Evolutionary conservation across 2,113 vertebrate species (phyloP).

Genomic region (Eubucco bourcierii): DNA sequence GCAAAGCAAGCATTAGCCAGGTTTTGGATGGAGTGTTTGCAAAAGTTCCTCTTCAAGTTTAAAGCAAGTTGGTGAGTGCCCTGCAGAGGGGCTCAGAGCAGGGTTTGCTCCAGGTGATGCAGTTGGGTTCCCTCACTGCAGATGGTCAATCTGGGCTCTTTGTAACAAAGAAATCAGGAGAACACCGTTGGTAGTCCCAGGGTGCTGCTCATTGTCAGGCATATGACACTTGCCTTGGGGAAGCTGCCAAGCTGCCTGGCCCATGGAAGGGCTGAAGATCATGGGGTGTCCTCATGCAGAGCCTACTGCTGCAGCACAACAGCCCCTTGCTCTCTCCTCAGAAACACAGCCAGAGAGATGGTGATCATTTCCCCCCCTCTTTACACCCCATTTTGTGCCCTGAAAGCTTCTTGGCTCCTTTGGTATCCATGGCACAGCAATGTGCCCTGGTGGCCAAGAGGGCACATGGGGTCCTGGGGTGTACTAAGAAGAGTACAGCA

Average conservation of each 20-base stretch:
- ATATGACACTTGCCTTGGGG: background rate
- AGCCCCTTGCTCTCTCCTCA: background rate
- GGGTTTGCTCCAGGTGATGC: background rate
- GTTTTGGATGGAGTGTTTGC: background rate
- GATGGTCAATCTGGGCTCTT: background rate
- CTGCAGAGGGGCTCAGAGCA: background rate
- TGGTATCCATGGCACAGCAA: too few relatives aligned
- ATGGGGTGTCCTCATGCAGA: fast-evolving
- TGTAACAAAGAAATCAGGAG: background rate
- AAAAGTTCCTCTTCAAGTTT: background rate
- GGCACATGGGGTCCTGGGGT: too few relatives aligned
- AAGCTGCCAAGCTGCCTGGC: background rate
- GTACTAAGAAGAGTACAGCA: too few relatives aligned
- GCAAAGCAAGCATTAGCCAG: background rate
- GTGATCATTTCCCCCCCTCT: background rate
- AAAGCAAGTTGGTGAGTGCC: background rate
- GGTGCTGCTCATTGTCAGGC: fast-evolving
- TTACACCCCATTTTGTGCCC: background rate
- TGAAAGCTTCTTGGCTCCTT: background rate
- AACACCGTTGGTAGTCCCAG: background rate
- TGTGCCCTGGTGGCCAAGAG: too few relatives aligned
- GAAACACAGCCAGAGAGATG: background rate
- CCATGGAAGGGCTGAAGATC: background rate
- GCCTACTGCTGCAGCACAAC: background rate
- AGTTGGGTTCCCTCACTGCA: background rate